Conservation (phyloP, 2,113 vertebrate genomes). For the Hippocampus comes region DNA sequence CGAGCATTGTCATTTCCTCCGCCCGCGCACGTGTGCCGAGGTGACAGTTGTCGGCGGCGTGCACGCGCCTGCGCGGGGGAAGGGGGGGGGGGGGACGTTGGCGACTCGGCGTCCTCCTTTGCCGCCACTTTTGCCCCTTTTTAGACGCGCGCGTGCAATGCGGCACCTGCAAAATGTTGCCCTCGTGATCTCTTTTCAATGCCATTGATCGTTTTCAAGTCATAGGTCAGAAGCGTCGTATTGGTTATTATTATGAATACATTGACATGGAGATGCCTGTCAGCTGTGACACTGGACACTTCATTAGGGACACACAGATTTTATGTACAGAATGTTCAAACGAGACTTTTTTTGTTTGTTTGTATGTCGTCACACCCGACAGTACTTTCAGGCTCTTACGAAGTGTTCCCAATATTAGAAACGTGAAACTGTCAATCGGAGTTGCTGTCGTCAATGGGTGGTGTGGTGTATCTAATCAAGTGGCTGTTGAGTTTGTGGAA, state of each 20-base stretch:
- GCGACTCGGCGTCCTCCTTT: neutral
- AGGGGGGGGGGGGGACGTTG: neutral
- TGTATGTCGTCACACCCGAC: no score
- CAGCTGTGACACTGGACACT: neutral
- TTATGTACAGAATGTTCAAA: no score
- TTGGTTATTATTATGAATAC: no score
- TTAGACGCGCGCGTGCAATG: neutral
- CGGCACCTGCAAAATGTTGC: neutral
- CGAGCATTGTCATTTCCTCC: neutral
- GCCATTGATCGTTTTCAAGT: neutral
- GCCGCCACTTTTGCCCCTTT: neutral
- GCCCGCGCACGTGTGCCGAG: neutral
- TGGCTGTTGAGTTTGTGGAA: no score
- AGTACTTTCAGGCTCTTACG: no score
- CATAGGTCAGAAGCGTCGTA: no score
- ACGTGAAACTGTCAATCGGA: no score
- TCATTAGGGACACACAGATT: neutral
- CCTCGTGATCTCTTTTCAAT: neutral
- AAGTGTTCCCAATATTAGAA: no score
- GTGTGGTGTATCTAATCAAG: no score
- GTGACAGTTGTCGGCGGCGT: neutral
- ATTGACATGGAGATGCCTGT: neutral
- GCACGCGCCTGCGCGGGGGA: neutral
- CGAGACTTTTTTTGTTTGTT: no score
- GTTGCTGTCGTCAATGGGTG: no score